phyloP scores from a whole-genome alignment of 2,888 invertebrate species.

The Eupithecia centaureata region DNA sequence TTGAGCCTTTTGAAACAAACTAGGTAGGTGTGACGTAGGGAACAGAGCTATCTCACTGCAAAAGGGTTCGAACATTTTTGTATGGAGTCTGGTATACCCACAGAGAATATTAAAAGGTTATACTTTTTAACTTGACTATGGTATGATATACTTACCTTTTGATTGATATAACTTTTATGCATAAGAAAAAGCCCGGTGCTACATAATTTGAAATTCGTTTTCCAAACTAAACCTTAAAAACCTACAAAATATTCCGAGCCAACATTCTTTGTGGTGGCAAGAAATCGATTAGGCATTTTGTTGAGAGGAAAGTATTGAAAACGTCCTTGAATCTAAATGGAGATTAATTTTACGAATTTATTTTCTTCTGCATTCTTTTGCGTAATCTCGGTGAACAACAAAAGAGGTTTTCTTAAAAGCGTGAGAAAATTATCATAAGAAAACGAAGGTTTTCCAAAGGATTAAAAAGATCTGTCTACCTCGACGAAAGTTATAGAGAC shows the following conservation, averaged over 20 bases:
- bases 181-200: too few species aligned
- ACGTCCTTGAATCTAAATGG: slow-evolving; percentile 5
- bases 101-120: too few species aligned
- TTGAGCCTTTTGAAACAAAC: slow-evolving; percentile 3
- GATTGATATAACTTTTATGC: too few species aligned
- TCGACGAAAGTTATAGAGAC: too few species aligned
- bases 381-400: not conserved
- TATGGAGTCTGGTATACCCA: too few species aligned
- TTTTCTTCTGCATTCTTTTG: not conserved
- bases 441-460: not conserved
- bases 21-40: not conserved
- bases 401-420: not conserved
- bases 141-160: too few species aligned
- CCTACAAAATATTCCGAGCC: not conserved
- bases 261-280: not conserved
- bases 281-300: slow-evolving; percentile 5
- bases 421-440: not conserved
- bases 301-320: slow-evolving; percentile 4
- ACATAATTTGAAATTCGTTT: not conserved
- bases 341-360: not conserved
- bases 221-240: not conserved
- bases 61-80: too few species aligned
- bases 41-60: not conserved
- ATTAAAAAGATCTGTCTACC: not conserved
- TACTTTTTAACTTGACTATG: too few species aligned